These are phyloP conservation scores for Hetaerina titia DNA, from an alignment of 2,888 invertebrate genomes.

Conservation along the genomic window DNA sequence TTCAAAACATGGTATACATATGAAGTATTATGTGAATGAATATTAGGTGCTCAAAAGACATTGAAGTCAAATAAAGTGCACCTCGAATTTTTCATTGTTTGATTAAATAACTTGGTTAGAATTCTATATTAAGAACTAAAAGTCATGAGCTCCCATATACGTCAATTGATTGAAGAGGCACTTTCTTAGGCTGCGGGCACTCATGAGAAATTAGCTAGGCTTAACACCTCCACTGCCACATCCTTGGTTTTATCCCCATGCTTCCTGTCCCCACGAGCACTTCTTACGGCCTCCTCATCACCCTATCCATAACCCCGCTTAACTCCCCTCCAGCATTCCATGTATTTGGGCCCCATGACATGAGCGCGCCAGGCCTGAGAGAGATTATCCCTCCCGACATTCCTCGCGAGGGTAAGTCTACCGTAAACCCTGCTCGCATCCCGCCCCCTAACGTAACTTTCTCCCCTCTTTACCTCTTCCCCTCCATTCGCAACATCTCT, in stretches of 20 bases:
- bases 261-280: not conserved
- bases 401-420: conserved; percentile 61
- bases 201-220: not conserved
- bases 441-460: not conserved
- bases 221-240: not conserved
- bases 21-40: no score
- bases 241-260: not conserved
- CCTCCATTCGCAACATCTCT: not conserved
- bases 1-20: no score
- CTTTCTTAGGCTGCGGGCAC: not conserved
- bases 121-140: not conserved
- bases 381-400: conserved; percentile 59
- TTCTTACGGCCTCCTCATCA: not conserved
- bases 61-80: no score
- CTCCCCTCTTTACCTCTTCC: not conserved
- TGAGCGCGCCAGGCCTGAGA: conserved; percentile 20
- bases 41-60: no score
- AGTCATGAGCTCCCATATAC: not conserved
- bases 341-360: conserved; percentile 63
- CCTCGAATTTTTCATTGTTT: not conserved
- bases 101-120: not conserved
- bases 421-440: conserved; percentile 39
- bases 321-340: conserved; percentile 16
- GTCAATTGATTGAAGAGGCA: conserved; percentile 6
- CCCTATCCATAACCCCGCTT: not conserved